Conservation (phyloP, 2,113 vertebrate species). For the Egretta garzetta region DNA sequence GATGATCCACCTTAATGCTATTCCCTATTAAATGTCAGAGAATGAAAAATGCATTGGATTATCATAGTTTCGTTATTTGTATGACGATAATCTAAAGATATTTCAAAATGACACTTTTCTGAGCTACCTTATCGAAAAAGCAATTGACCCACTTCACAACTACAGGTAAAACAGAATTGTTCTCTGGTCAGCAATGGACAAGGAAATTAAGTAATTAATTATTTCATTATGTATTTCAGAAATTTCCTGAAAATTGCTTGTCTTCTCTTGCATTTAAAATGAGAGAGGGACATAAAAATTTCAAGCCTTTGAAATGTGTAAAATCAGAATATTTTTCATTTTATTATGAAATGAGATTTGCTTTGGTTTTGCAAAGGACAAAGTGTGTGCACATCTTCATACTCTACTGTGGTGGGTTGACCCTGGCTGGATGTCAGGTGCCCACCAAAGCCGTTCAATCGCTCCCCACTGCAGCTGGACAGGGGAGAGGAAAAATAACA, state of each 20-base stretch:
- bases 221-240: background rate
- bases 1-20: slow-evolving; percentile 24
- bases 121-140: background rate
- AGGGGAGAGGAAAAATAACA: background rate
- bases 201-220: background rate
- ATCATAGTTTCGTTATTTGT: background rate
- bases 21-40: slow-evolving; percentile 29
- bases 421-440: background rate
- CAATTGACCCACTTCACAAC: too few relatives aligned
- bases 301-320: background rate
- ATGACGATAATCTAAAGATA: background rate
- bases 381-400: background rate
- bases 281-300: background rate
- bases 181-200: background rate
- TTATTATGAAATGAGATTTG: background rate
- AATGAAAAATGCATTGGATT: background rate
- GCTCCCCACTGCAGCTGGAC: background rate
- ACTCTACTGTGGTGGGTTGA: background rate
- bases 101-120: background rate
- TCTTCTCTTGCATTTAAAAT: background rate
- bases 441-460: too few relatives aligned
- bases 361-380: background rate
- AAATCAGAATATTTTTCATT: background rate
- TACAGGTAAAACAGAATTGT: background rate
- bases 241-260: background rate